Percentiles rank a stretch among this genome's conserved stretches.
Conservation (phyloP, 2,797 vertebrate genomes). For the Chrosomus eos region DNA sequence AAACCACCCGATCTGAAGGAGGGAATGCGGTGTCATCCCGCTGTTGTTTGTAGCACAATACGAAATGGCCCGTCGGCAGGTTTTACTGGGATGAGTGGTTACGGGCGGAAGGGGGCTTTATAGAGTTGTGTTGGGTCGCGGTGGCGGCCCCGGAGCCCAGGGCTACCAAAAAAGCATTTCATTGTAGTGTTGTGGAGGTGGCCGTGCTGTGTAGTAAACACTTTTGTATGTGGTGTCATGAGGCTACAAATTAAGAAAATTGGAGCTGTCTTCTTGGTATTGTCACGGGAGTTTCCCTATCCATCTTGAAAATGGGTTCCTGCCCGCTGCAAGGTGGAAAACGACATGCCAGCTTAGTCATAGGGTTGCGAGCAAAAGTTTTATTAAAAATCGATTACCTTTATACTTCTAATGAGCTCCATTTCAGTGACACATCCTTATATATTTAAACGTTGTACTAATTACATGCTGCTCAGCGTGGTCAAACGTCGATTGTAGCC, state of each 20-base stretch:
- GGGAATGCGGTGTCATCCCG: constrained; percentile 45
- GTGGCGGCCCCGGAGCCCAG: constrained; percentile 49
- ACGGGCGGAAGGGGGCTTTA: constrained; percentile 56
- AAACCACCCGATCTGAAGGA: constrained; percentile 42
- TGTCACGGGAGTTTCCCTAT: constrained; percentile 62
- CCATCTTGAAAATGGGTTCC: constrained; percentile 65
- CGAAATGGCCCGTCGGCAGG: constrained; percentile 51
- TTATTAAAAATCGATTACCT: constrained; percentile 76
- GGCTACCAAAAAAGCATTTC: constrained; percentile 71
- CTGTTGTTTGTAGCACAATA: constrained; percentile 62
- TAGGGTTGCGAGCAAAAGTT: constrained; percentile 70
- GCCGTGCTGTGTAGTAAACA: constrained; percentile 75
- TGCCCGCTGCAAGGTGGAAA: constrained; percentile 61
- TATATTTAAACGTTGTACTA: constrained; percentile 81
- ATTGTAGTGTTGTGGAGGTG: constrained; percentile 74
- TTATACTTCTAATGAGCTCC: constrained; percentile 77
- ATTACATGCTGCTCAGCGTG: constrained; percentile 79
- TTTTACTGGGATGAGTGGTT: constrained; percentile 39
- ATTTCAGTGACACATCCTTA: constrained; percentile 78
- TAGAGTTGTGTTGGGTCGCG: constrained; percentile 53
- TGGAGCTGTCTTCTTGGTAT: constrained; percentile 62
- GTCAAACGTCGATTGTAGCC: constrained; percentile 76
- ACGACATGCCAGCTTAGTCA: constrained; percentile 60
- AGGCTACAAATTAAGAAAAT: constrained; percentile 64
- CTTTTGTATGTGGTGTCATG: constrained; percentile 72